phyloP scores from a whole-genome alignment of 2,113 vertebrate genomes.

The Megalops atlanticus region DNA sequence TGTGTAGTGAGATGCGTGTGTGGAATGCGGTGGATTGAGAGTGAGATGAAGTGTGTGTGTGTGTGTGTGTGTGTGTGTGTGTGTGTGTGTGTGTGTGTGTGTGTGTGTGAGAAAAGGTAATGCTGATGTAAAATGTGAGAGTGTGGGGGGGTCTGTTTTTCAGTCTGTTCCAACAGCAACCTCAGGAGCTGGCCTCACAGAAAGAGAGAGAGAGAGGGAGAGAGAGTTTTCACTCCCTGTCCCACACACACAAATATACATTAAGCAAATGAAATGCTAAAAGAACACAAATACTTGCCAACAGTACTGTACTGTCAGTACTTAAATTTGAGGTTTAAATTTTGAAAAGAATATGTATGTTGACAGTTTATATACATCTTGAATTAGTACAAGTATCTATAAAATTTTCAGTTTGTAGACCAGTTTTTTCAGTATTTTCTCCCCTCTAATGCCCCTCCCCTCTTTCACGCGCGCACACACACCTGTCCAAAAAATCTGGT shows the following conservation, averaged over 20 bases:
- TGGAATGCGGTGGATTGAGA: neutral
- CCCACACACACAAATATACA: neutral
- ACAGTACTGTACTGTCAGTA: neutral
- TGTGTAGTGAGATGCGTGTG: neutral
- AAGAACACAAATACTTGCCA: neutral
- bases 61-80: neutral
- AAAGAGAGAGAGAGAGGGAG: slow-evolving; percentile 61
- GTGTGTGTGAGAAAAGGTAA: neutral
- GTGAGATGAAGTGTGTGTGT: neutral
- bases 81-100: neutral
- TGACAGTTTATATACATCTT: neutral
- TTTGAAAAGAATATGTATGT: neutral
- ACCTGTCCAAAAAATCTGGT: slow-evolving; percentile 56
- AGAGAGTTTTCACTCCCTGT: slow-evolving; percentile 63
- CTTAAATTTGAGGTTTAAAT: no score
- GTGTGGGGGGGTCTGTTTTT: slow-evolving; percentile 58
- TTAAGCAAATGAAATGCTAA: neutral
- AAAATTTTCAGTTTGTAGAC: no score
- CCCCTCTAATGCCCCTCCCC: neutral
- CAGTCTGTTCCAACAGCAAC: slow-evolving; percentile 70
- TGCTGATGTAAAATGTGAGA: neutral
- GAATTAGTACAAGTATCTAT: no score
- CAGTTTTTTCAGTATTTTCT: no score
- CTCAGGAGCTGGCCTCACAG: slow-evolving; percentile 62
- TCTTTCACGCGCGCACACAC: neutral